phyloP scores from a whole-genome alignment of 2,113 vertebrate genomes.

The Indri indri region DNA sequence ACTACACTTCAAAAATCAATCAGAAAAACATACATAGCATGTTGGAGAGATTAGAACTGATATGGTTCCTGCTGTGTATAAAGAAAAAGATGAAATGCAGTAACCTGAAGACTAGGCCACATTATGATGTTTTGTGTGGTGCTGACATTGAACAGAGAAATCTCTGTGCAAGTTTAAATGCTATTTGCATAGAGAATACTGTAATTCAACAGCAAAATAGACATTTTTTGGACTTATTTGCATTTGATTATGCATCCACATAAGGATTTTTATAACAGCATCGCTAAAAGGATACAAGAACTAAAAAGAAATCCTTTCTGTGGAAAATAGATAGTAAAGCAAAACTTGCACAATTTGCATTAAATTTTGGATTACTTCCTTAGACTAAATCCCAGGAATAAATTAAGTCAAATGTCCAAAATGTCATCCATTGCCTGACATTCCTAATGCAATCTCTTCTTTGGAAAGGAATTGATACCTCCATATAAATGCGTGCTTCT shows the following conservation, averaged over 20 bases:
- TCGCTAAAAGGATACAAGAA: neutral
- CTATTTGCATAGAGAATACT: constrained; percentile 43
- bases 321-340: constrained; percentile 42
- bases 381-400: constrained; percentile 12
- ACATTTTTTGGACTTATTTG: constrained; percentile 39
- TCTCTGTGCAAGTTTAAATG: constrained; percentile 11
- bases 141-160: constrained; percentile 2
- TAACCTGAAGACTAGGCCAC: neutral
- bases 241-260: constrained; percentile 43
- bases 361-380: constrained; percentile 38
- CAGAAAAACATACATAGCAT: neutral
- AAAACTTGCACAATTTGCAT: constrained; percentile 6
- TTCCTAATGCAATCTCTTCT: neutral
- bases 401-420: constrained; percentile 1
- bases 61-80: neutral
- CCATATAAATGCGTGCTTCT: neutral
- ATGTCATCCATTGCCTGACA: neutral
- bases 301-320: constrained; percentile 7
- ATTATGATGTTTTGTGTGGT: neutral
- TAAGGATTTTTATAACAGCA: constrained; percentile 39
- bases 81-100: constrained; percentile 27
- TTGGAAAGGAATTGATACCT: neutral
- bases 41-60: neutral
- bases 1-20: neutral
- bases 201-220: constrained; percentile 49